A percentile compares a stretch with the other conserved stretches of the same genome.
These are phyloP conservation scores for Sakesphorus luctuosus DNA, from an alignment of 2,113 vertebrate genomes.

Conservation along the genomic window DNA sequence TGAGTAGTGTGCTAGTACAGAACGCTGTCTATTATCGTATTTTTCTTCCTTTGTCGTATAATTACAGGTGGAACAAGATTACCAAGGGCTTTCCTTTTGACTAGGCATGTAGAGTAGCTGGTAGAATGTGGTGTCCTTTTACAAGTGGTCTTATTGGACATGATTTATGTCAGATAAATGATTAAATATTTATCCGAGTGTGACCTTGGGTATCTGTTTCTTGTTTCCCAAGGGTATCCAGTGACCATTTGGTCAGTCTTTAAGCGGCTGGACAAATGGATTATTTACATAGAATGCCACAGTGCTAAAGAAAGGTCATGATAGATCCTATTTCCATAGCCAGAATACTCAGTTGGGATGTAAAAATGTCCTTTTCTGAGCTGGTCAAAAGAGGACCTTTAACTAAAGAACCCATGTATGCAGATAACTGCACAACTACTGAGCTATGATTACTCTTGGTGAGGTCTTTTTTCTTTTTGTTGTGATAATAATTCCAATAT, in stretches of 20 bases:
- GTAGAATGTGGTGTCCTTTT: not conserved
- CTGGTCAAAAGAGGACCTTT: not conserved
- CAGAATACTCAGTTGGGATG: not conserved
- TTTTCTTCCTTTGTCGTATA: not conserved
- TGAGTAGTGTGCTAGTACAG: not conserved
- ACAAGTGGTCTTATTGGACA: not conserved
- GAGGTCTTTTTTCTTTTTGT: not conserved
- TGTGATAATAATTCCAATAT: not conserved
- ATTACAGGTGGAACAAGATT: not conserved
- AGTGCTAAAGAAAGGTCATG: not conserved
- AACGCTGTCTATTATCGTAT: not conserved
- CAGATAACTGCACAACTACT: not conserved
- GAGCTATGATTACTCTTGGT: not conserved
- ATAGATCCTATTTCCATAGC: not conserved
- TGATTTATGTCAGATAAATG: not conserved
- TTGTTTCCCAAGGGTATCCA: not conserved
- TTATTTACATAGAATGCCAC: not conserved
- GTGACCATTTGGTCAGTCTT: not conserved
- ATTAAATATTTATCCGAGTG: not conserved
- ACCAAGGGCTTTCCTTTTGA: not conserved
- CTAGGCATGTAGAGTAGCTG: not conserved
- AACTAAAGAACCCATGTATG: not conserved
- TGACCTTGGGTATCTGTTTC: not conserved
- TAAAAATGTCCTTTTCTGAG: not conserved
- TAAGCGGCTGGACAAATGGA: not conserved